Evolutionary conservation across 92 coral and sea anemone species (phyloP).

Genomic region (Umimayanthus kanabou): DNA sequence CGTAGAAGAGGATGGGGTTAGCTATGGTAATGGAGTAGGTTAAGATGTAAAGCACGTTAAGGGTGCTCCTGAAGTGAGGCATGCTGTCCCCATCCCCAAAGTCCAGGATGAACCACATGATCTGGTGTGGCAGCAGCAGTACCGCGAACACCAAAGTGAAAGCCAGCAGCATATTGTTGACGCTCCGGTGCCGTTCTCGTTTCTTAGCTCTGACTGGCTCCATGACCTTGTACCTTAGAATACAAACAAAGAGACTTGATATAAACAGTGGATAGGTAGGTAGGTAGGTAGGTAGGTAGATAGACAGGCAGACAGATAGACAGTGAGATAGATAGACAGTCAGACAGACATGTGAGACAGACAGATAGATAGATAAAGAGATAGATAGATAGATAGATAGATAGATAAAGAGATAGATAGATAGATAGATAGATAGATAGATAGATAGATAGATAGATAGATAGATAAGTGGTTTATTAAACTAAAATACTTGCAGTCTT

Average conservation of each 20-base stretch:
- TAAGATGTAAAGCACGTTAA: conserved; percentile 61
- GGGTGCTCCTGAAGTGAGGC: conserved; percentile 54
- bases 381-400: no score
- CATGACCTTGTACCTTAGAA: conserved; percentile 50
- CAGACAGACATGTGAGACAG: no score
- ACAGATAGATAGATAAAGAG: no score
- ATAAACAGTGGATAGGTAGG: not conserved
- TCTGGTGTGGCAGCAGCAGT: conserved; percentile 69
- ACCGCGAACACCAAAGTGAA: conserved; percentile 62
- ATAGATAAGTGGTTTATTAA: no score
- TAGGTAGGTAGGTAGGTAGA: no score
- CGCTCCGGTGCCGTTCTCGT: conserved; percentile 68
- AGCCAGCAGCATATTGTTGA: conserved; percentile 61
- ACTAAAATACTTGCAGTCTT: no score
- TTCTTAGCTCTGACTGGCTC: conserved; percentile 56
- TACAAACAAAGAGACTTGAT: not conserved
- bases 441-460: no score
- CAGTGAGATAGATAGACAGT: no score
- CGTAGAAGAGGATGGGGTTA: conserved; percentile 80
- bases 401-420: no score
- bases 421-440: no score
- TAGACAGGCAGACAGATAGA: no score
- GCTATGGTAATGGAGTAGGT: conserved; percentile 79
- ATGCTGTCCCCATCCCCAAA: conserved; percentile 52
- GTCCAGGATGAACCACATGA: conserved; percentile 72